Evolutionary conservation across 2,797 vertebrate species (phyloP).

Genomic region (Nasua narica): DNA sequence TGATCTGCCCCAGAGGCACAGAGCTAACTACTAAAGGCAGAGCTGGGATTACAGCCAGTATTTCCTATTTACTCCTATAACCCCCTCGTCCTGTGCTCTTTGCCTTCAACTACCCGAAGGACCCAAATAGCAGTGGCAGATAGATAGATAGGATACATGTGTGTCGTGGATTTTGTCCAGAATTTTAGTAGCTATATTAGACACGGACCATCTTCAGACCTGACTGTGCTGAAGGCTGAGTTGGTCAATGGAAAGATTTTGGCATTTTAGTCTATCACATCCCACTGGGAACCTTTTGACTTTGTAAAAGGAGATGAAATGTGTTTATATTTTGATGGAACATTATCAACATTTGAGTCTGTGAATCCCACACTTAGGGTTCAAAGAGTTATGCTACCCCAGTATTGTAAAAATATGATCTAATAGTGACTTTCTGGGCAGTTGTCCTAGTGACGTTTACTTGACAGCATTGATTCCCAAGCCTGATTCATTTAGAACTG

Average conservation of each 20-base stretch:
- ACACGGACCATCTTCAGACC: background rate
- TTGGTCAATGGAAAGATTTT: background rate
- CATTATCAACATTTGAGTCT: background rate
- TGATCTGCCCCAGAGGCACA: constrained; percentile 62
- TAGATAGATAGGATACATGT: background rate
- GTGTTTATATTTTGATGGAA: background rate
- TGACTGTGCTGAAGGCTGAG: background rate
- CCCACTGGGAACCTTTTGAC: background rate
- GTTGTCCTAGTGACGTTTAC: background rate
- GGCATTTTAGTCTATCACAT: background rate
- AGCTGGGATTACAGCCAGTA: constrained; percentile 9
- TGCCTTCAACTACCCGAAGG: background rate
- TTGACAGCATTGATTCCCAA: background rate
- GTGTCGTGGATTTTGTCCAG: background rate
- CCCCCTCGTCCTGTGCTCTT: background rate
- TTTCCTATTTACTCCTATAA: background rate
- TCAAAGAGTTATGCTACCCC: background rate
- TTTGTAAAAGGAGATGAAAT: background rate
- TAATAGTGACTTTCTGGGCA: background rate
- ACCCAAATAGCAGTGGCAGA: background rate
- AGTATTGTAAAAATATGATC: background rate
- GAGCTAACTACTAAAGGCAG: background rate
- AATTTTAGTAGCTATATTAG: background rate
- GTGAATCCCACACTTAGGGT: background rate
- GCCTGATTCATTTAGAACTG: background rate